Conservation (phyloP, 2,888 invertebrate genomes). For the Epirrhoe tristata region DNA sequence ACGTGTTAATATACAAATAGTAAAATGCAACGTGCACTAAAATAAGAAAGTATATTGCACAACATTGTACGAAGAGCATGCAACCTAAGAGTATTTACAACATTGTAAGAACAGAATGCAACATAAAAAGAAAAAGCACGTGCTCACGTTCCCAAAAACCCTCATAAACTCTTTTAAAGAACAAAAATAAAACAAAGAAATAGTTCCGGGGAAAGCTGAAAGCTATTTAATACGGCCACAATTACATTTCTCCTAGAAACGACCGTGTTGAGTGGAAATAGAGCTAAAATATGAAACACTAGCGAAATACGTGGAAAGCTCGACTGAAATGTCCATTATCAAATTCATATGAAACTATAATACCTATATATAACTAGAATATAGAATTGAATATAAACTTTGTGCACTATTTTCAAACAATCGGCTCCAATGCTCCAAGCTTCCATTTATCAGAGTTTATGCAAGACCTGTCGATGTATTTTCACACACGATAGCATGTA, state of each 20-base stretch:
- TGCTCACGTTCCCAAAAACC: background rate
- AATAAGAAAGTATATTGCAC: background rate
- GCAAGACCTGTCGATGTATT: too few species aligned
- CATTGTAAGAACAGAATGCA: background rate
- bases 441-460: too few species aligned
- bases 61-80: background rate
- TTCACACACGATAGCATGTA: background rate
- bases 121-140: background rate
- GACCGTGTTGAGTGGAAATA: background rate
- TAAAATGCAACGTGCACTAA: background rate
- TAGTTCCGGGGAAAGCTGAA: conserved; percentile 8
- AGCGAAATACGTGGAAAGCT: background rate
- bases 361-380: too few species aligned
- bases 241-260: conserved; percentile 25
- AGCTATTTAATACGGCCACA: conserved; percentile 6
- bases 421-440: too few species aligned
- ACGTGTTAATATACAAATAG: background rate
- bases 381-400: too few species aligned
- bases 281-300: background rate
- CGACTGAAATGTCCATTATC: background rate
- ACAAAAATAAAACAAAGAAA: conserved; percentile 13
- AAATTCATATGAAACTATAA: background rate
- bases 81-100: background rate
- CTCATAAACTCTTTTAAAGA: conserved; percentile 7
- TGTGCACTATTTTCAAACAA: too few species aligned